phyloP scores from a whole-genome alignment of 2,797 vertebrate genomes.

The Bufotes viridis region DNA sequence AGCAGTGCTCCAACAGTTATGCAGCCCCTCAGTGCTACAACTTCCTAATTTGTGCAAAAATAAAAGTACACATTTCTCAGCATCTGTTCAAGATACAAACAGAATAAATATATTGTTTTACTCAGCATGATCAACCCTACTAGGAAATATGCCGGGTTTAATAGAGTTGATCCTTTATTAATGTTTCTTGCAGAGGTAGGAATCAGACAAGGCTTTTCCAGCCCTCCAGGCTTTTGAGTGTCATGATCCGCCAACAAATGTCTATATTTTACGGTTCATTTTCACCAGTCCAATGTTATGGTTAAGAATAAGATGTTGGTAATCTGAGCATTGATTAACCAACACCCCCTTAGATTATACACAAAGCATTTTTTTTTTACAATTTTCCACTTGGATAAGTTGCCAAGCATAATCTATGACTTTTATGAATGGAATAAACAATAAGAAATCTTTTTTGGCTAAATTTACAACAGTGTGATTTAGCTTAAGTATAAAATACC shows the following conservation, averaged over 20 bases:
- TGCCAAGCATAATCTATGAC: not conserved
- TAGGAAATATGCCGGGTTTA: too few species aligned
- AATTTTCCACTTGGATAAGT: not conserved
- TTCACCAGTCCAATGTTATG: not conserved
- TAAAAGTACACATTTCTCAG: too few species aligned
- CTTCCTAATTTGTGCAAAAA: too few species aligned
- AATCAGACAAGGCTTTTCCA: not conserved
- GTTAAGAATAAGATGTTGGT: not conserved
- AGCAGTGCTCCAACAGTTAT: too few species aligned
- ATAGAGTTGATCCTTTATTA: not conserved
- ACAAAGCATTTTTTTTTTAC: too few species aligned
- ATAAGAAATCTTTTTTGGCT: not conserved
- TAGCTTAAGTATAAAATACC: conserved; percentile 18
- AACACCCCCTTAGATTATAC: not conserved
- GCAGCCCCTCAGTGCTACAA: too few species aligned
- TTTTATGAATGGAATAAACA: conserved; percentile 24
- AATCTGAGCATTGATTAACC: not conserved
- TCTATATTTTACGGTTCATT: not conserved
- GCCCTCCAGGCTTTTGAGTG: not conserved
- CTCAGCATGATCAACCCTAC: too few species aligned
- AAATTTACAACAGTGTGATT: conserved; percentile 23
- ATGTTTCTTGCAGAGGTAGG: not conserved
- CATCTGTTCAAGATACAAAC: too few species aligned
- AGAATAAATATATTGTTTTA: too few species aligned
- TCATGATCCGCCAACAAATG: not conserved